Evolutionary conservation across 1,140 invertebrate species (phyloP), one percentile per base, ranked within the genome.

Genomic region (Anastatus disparis): DNA sequence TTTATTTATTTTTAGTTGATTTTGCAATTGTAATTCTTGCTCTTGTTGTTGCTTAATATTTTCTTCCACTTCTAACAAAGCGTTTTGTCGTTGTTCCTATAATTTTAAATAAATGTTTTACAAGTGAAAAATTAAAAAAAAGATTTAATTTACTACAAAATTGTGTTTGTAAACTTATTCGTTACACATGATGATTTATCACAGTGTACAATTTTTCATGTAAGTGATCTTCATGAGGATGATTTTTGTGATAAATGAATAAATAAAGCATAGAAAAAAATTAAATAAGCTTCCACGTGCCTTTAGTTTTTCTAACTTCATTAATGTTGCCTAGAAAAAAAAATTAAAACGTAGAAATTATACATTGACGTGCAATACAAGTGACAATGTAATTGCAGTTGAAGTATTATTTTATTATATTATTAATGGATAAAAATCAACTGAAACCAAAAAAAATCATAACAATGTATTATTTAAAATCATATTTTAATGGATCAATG

Each of bases 231-330:
- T 48, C 22, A 69, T 71, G 53, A 66, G 10, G 46, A 72, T 67
- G 42, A 58, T 42, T 27, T 72, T 55, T 61, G 3, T 35, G 31
- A 56, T 6, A 63, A 38, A 53, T 44, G 27, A 48, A 44, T 68
- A 8, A 62, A 56, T 66, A 68, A 62, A 59, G 20, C n/a, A 71
- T 62, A 22, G 73, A 70, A 72, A 68, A 69, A 71, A 59, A 74
- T 53, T 71, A 65, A 61, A 70, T 68, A 46, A 81, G 79, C 76
- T 77, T 80, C 82, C 82, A 90, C 89, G 87, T 90, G 88, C 89
- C 89, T 90, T 90, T 80, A 84, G 81, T 83, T 84, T 87, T 85
- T 89, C 88, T 86, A 89, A 84, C 81, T 86, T 84, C 84, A 80
- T 84, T 81, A 89, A 86, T 82, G 85, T 84, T 78, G 84, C 89